Base-by-base conservation (phyloP, 1,140 invertebrate species). In the Drosophila ercepeae region DNA sequence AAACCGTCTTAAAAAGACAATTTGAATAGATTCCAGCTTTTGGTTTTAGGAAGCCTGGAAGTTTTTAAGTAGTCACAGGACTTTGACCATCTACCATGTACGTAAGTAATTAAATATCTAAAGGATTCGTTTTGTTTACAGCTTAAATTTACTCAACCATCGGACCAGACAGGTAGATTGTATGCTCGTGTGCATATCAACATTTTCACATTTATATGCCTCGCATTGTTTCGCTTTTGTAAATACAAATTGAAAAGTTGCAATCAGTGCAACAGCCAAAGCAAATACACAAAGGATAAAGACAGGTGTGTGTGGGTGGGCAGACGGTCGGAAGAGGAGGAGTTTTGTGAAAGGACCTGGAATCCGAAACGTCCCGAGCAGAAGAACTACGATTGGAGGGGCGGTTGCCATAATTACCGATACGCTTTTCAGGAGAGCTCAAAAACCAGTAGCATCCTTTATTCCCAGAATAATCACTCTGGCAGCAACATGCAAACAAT, bases 161-260 rank as follows among this genome's bases (percentile, higher is more conserved):
- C 19, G 27, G 14, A 16, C n/a, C 11, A 45, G 14, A 13, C 14
- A 49, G 25, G 27, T 13, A 32, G 25, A 18, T n/a, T n/a, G n/a
- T 16, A 29, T 9, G 46, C 25, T 42, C 13, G 16, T 18, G 16
- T 42, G 16, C 39, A 42, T 42, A 34, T 63, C 48, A 46, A 44
- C 41, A 19, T 32, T 13, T 6, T 21, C 25, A 23, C 29, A 70
- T 60, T 48, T 71, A 46, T 51, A 70, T 70, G 55, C 41, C 55
- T 34, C n/a, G 32, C 54, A 45, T 76, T 77, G 74, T 65, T 78
- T 54, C 49, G 59, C 75, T 19, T 51, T 58, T 58, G 48, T 74
- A 53, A 59, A 76, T 67, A 67, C 55, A 63, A 78, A 71, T 84
- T 67, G 64, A 78, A 84, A 71, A 75, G 55, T 79, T 86, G 72